Evolutionary conservation across 2,888 invertebrate genomes (phyloP).

Genomic region (Eudemis profundana): DNA sequence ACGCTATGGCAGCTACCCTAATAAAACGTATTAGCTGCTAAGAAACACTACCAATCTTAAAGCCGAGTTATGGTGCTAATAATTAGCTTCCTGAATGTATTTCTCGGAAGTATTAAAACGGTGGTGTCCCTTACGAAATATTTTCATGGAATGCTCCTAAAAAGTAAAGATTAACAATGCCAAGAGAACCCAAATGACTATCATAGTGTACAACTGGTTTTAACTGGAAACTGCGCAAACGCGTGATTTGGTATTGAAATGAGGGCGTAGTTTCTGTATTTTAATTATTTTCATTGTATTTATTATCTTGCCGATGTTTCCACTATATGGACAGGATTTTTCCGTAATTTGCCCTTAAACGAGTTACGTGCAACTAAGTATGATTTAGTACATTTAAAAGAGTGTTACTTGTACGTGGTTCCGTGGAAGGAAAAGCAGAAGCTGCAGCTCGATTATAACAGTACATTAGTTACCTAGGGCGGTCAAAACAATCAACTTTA

Average conservation of each 20-base stretch:
- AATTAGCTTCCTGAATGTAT: too few species aligned
- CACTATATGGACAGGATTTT: conserved; percentile 20
- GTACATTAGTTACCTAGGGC: too few species aligned
- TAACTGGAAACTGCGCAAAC: conserved; percentile 35
- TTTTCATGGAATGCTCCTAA: too few species aligned
- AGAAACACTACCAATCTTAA: too few species aligned
- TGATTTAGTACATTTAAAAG: background rate
- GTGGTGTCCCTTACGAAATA: too few species aligned
- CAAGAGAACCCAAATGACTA: background rate
- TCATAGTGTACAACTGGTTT: conserved; percentile 41
- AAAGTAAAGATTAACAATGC: background rate
- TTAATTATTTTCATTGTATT: conserved; percentile 1
- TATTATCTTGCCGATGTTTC: conserved; percentile 15
- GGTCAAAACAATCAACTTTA: too few species aligned
- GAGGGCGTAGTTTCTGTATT: conserved; percentile 32
- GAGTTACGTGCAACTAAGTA: conserved; percentile 1
- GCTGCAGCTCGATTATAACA: background rate
- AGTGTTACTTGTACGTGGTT: background rate
- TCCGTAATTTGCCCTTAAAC: conserved; percentile 12
- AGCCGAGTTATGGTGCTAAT: too few species aligned
- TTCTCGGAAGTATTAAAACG: too few species aligned
- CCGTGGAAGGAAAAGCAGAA: background rate
- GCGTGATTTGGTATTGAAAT: conserved; percentile 22
- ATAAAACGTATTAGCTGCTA: too few species aligned
- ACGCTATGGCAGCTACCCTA: too few species aligned